A percentile compares a stretch with the other conserved stretches of the same genome.
phyloP scores from a whole-genome alignment of 2,113 vertebrate species.

The Engystomops pustulosus region DNA sequence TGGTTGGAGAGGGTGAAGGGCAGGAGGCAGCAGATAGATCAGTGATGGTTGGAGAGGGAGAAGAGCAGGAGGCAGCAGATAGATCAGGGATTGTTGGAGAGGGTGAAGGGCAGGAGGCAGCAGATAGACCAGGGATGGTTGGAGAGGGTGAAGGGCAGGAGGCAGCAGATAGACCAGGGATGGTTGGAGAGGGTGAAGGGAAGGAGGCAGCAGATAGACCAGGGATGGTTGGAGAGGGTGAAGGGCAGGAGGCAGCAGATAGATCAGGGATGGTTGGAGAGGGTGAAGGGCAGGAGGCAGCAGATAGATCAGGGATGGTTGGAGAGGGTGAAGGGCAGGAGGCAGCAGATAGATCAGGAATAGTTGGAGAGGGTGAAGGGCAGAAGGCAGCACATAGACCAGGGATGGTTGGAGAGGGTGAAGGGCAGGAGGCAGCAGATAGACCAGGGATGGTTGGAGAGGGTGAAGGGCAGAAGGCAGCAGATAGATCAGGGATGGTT shows the following conservation, averaged over 20 bases:
- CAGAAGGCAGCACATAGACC: neutral
- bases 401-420: neutral
- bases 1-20: neutral
- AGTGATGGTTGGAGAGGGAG: neutral
- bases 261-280: neutral
- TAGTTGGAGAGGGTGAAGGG: neutral
- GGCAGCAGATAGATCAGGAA: neutral
- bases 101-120: neutral
- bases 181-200: neutral
- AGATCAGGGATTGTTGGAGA: neutral
- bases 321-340: neutral
- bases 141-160: neutral
- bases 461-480: neutral
- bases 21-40: neutral
- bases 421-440: neutral
- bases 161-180: neutral
- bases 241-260: neutral
- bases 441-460: neutral
- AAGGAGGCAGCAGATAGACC: neutral
- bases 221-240: neutral
- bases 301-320: neutral
- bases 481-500: neutral
- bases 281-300: neutral
- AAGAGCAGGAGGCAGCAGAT: neutral
- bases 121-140: neutral